These are phyloP conservation scores for Muscina levida DNA, from an alignment of 2,888 invertebrate genomes.

Conservation along the genomic window DNA sequence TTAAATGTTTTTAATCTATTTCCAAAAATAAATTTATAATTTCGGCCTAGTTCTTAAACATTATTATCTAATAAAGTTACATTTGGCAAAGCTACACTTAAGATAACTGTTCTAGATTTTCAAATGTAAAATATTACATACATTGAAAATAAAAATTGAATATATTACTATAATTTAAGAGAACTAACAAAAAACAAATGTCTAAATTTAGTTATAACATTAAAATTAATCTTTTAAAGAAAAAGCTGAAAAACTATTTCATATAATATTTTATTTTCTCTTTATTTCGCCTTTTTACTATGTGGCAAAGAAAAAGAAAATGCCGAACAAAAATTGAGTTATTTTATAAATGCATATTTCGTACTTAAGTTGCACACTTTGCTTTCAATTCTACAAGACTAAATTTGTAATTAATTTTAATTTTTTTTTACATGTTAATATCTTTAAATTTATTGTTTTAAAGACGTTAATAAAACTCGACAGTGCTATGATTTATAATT, in stretches of 20 bases:
- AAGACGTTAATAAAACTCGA: neutral
- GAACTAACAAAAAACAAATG: neutral
- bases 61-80: neutral
- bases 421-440: slow-evolving; percentile 8
- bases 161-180: neutral
- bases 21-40: neutral
- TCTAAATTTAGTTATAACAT: too few relatives aligned
- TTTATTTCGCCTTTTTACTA: too few relatives aligned
- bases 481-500: neutral
- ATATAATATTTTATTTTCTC: neutral
- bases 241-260: too few relatives aligned
- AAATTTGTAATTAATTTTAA: slow-evolving; percentile 10
- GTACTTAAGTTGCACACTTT: slow-evolving; percentile 42
- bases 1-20: too few relatives aligned
- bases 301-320: slow-evolving; percentile 7
- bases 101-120: neutral
- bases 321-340: neutral
- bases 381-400: slow-evolving; percentile 39
- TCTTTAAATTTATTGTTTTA: neutral
- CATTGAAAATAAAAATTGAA: neutral
- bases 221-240: too few relatives aligned
- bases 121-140: too few relatives aligned
- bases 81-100: slow-evolving; percentile 24
- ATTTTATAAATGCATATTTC: slow-evolving; percentile 7
- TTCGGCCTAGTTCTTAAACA: slow-evolving; percentile 22